A percentile compares a stretch with the other conserved stretches of the same genome.
These are phyloP conservation scores for Myotis pilosus DNA, from an alignment of 2,797 vertebrate genomes.

Conservation along the genomic window DNA sequence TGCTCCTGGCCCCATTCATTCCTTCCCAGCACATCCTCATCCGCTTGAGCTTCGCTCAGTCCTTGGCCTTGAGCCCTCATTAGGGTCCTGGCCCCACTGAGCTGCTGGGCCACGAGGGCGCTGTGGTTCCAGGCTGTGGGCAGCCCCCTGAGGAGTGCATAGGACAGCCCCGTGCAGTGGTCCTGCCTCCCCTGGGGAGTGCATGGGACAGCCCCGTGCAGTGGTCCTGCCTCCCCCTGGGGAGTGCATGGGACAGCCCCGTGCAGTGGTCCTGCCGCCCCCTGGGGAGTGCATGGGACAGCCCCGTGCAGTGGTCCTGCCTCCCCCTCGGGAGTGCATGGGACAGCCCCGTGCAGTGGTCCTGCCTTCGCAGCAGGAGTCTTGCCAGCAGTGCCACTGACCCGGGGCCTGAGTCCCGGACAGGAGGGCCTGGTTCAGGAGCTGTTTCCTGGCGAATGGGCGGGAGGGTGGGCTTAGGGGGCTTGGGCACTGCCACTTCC, in stretches of 20 bases:
- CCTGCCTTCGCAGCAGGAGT: rapidly evolving
- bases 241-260: no score
- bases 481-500: not conserved
- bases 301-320: not conserved
- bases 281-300: not conserved
- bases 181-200: no score
- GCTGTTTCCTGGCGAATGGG: not conserved
- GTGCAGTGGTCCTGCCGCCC: no score
- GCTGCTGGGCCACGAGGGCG: rapidly evolving
- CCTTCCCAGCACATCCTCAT: not conserved
- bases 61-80: not conserved
- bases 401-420: rapidly evolving
- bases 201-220: not conserved
- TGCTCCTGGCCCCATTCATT: not conserved
- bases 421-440: not conserved
- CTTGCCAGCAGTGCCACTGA: rapidly evolving
- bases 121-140: not conserved
- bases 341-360: no score
- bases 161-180: no score
- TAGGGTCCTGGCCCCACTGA: not conserved
- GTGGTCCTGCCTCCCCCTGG: no score
- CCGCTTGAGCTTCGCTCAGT: not conserved
- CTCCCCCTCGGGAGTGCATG: no score
- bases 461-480: not conserved
- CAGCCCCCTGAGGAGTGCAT: no score